Evolutionary conservation across 37 sponge, comb jelly and placozoan genomes (phyloP).

Genomic region (Halisarca cf. caerulea): DNA sequence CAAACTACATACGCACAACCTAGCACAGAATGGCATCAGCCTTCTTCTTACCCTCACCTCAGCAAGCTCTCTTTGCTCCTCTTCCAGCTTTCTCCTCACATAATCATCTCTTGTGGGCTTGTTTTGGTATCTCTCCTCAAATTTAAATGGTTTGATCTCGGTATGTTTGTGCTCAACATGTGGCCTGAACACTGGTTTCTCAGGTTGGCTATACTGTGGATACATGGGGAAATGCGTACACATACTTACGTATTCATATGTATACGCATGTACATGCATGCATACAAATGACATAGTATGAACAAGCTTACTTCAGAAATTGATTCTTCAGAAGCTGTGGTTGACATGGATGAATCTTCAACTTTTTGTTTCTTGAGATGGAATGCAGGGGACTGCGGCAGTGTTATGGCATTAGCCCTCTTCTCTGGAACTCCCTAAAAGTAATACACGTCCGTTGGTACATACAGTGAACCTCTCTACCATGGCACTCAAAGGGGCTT

Average conservation of each 20-base stretch:
- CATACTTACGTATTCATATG: background rate
- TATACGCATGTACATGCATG: too few species aligned
- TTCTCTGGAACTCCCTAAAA: slow-evolving; percentile 67
- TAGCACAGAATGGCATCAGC: background rate
- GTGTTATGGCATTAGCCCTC: slow-evolving; percentile 18
- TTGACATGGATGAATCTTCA: background rate
- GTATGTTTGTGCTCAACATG: slow-evolving; percentile 46
- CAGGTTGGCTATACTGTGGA: background rate
- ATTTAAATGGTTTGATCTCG: slow-evolving; percentile 54
- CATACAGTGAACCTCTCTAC: slow-evolving; percentile 4
- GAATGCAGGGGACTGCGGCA: slow-evolving; percentile 62
- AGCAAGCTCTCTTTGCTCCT: slow-evolving; percentile 9
- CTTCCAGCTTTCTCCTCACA: background rate
- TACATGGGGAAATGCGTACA: background rate
- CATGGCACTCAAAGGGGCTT: too few species aligned
- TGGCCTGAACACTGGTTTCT: slow-evolving; percentile 38
- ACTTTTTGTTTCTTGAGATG: slow-evolving; percentile 30
- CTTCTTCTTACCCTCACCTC: slow-evolving; percentile 16
- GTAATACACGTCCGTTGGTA: background rate
- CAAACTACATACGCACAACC: too few species aligned
- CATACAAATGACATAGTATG: background rate
- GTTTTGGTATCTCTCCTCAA: slow-evolving; percentile 57
- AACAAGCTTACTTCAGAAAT: background rate
- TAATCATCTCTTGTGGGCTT: slow-evolving; percentile 36
- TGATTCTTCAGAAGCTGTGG: background rate